phyloP scores from a whole-genome alignment of 1,140 invertebrate species.

The Mercenaria mercenaria region DNA sequence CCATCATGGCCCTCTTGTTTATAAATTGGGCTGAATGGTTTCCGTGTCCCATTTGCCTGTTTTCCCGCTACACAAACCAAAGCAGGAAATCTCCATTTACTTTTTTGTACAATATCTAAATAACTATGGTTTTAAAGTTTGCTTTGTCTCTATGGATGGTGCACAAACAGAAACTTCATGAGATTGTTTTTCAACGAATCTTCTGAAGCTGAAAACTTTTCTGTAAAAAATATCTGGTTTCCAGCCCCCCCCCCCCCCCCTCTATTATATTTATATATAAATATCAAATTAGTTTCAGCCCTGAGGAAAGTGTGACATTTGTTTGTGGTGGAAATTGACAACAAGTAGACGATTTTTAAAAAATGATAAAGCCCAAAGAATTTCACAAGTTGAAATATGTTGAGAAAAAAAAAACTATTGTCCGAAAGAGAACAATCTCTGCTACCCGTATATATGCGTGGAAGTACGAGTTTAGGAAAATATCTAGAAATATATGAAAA shows the following conservation, averaged over 20 bases:
- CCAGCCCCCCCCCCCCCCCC: not conserved
- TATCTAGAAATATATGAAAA: no score
- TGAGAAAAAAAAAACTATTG: no score
- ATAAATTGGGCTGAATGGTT: slow-evolving; percentile 59
- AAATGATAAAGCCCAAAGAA: no score
- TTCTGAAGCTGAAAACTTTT: not conserved
- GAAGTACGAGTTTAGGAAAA: no score
- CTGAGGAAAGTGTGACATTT: no score
- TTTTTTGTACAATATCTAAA: slow-evolving; percentile 30
- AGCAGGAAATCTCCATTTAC: not conserved
- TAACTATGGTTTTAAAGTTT: slow-evolving; percentile 32
- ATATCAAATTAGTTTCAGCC: no score
- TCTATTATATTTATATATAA: not conserved
- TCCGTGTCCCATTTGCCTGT: slow-evolving; percentile 50
- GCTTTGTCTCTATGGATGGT: slow-evolving; percentile 50
- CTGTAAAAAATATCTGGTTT: not conserved
- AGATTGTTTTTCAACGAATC: slow-evolving; percentile 34
- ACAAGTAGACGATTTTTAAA: no score
- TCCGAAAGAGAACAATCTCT: no score
- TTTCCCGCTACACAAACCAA: slow-evolving; percentile 11
- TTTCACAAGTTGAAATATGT: no score
- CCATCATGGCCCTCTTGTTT: no score
- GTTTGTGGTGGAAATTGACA: no score
- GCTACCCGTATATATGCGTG: no score
- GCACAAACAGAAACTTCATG: slow-evolving; percentile 49